Evolutionary conservation across 2,113 vertebrate species (phyloP), one percentile per base, ranked within the genome.

Genomic region (Seriola quinqueradiata): DNA sequence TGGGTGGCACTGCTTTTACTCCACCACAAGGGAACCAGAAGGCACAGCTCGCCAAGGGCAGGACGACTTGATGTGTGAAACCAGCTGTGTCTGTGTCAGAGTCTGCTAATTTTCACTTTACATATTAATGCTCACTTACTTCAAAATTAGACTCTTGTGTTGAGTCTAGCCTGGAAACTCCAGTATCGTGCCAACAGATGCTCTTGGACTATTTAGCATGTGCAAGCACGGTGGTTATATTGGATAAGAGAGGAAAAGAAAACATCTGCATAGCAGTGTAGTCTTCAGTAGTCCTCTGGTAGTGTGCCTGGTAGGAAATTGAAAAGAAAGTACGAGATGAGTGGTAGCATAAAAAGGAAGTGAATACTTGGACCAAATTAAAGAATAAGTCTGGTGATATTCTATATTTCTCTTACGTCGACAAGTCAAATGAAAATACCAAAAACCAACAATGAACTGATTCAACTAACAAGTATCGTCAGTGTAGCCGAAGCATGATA

Each of bases 201-300:
- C 32, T 67, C 57, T 71, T 12, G 60, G 44, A 57, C n/a, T 44
- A 19, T 58, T 11, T 65, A 32, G 3, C 21, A 42, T 76, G 66
- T 64, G 7, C 40, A 46, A 32, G n/a, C 11, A n/a, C 10, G 16
- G 40, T 48, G 40, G 46, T 64, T 76, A 58, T 36, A 34, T 10
- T 28, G 69, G 36, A 77, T 83, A 85, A 81, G 38, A 61, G 44
- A 23, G 44, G 21, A 69, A 75, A 79, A 50, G 48, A 60, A 75
- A 84, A 76, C 67, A 58, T 79, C 34, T 59, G 61, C 28, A 68
- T 57, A 23, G 81, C n/a, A 54, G 40, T 40, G 42, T 55, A 36
- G 48, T 40, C 52, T 19, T 81, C 48, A 34, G 42, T 55, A 36
- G 48, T 40, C 52, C 19, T 81, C 48, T 32, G 8, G 40, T n/a